phyloP scores from a whole-genome alignment of 2,888 invertebrate species.

The Scrobipalpa costella region DNA sequence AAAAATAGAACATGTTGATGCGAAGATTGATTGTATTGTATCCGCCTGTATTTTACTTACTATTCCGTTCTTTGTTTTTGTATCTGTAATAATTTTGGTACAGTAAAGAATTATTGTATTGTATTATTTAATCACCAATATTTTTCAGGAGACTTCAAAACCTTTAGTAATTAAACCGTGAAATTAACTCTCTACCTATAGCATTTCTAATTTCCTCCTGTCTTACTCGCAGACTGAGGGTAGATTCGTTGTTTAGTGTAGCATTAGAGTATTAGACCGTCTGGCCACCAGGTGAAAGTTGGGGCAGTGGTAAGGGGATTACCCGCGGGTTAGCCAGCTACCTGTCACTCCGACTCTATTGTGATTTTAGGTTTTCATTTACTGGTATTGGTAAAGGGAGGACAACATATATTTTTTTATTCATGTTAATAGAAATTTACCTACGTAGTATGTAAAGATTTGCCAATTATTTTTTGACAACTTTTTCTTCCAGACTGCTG shows the following conservation, averaged over 20 bases:
- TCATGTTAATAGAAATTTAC: no score
- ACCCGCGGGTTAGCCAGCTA: constrained; percentile 30
- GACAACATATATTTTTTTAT: background rate
- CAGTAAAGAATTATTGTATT: no score
- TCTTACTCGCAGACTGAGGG: background rate
- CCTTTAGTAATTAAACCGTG: background rate
- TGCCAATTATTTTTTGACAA: no score
- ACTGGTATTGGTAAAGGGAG: background rate
- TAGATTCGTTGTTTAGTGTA: constrained; percentile 48
- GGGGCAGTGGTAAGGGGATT: constrained; percentile 41
- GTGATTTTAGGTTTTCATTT: constrained; percentile 4
- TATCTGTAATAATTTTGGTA: no score
- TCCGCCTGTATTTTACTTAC: no score
- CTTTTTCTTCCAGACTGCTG: no score
- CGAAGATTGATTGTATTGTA: no score
- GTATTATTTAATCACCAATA: no score
- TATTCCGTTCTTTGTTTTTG: no score
- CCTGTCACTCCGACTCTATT: constrained; percentile 11
- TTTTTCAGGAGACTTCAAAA: no score
- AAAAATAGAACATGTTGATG: no score
- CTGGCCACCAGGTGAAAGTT: constrained; percentile 64
- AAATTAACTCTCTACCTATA: background rate
- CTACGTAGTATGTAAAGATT: no score
- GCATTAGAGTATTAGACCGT: constrained; percentile 60
- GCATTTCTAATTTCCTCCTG: background rate